Conservation (phyloP, 2,797 vertebrate genomes). For the Nyctibius grandis region DNA sequence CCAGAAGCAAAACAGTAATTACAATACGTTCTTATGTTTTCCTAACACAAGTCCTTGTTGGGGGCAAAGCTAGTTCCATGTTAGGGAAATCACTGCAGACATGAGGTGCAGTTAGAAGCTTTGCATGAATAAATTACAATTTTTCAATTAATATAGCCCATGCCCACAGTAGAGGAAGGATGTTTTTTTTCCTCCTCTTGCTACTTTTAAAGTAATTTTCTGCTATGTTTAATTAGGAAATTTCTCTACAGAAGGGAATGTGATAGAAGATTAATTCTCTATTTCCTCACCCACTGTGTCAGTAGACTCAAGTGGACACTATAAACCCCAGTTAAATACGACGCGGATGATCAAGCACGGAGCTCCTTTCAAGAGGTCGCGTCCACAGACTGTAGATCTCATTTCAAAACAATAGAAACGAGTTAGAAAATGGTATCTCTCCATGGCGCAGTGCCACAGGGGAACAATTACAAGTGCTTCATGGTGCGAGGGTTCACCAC, state of each 20-base stretch:
- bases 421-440: neutral
- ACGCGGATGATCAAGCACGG: constrained; percentile 29
- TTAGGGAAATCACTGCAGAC: neutral
- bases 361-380: constrained; percentile 34
- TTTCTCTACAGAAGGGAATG: constrained; percentile 55
- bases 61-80: neutral
- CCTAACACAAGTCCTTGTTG: neutral
- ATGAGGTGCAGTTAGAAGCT: neutral
- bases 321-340: constrained; percentile 69
- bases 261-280: constrained; percentile 61
- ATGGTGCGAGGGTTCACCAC: neutral
- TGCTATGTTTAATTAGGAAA: constrained; percentile 67
- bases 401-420: neutral
- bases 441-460: neutral
- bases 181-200: neutral
- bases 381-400: constrained; percentile 27
- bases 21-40: neutral
- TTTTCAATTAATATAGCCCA: constrained; percentile 43
- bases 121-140: constrained; percentile 39
- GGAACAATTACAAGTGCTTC: constrained; percentile 16
- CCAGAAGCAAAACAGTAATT: constrained; percentile 24
- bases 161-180: neutral
- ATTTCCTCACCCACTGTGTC: constrained; percentile 48
- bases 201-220: constrained; percentile 50
- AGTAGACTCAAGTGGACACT: constrained; percentile 64